A percentile compares a stretch with the other conserved stretches of the same genome.
These are phyloP conservation scores for Sphaerophoria taeniata DNA, from an alignment of 2,888 invertebrate species.

Conservation along the genomic window DNA sequence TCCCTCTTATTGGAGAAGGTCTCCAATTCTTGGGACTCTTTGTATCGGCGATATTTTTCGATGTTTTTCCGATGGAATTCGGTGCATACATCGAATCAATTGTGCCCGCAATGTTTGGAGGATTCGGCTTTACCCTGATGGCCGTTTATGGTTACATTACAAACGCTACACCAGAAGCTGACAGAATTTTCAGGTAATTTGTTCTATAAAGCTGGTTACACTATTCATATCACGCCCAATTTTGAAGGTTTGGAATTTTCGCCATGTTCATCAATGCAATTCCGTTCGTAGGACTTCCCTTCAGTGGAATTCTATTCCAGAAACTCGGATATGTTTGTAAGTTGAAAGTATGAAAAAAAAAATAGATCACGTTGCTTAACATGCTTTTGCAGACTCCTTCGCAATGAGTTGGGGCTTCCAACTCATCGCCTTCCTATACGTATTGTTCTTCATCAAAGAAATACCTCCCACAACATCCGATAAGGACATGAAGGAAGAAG, in stretches of 20 bases:
- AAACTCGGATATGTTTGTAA: slow-evolving; percentile 81
- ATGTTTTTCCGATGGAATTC: slow-evolving; percentile 81
- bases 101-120: slow-evolving; percentile 81
- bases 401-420: slow-evolving; percentile 80
- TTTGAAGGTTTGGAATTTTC: slow-evolving; percentile 81
- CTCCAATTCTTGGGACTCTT: slow-evolving; percentile 80
- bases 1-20: slow-evolving; percentile 81
- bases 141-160: slow-evolving; percentile 82
- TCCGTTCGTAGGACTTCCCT: slow-evolving; percentile 80
- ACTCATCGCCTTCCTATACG: slow-evolving; percentile 80
- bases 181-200: slow-evolving; percentile 80
- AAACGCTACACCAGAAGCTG: slow-evolving; percentile 81
- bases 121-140: slow-evolving; percentile 81
- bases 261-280: slow-evolving; percentile 80
- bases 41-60: slow-evolving; percentile 81
- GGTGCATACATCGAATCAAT: slow-evolving; percentile 81
- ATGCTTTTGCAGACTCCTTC: slow-evolving; percentile 79
- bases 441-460: slow-evolving; percentile 81
- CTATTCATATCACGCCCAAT: neutral
- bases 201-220: neutral
- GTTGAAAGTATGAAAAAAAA: slow-evolving; percentile 52
- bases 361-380: neutral
- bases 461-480: slow-evolving; percentile 72
- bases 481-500: slow-evolving; percentile 39
- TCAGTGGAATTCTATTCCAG: slow-evolving; percentile 80